These are phyloP conservation scores for Sipha flava DNA, from an alignment of 1,140 invertebrate species.

Conservation along the genomic window DNA sequence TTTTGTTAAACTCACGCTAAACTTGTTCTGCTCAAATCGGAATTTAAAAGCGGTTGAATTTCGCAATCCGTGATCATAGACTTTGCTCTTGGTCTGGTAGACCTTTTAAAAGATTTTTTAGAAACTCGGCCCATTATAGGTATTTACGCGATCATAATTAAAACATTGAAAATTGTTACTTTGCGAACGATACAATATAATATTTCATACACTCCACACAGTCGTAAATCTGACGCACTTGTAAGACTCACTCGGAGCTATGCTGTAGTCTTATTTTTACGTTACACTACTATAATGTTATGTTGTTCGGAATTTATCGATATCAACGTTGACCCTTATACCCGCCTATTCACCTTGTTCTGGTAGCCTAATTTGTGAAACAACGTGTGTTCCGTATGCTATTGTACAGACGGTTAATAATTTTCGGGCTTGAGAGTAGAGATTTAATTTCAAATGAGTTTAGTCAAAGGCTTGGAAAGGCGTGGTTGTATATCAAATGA, in stretches of 20 bases:
- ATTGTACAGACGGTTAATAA: neutral
- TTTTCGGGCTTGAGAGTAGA: neutral
- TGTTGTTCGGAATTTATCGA: neutral
- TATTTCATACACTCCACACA: neutral
- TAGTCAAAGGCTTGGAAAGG: neutral
- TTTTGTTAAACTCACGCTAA: neutral
- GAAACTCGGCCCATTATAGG: neutral
- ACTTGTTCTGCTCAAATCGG: slow-evolving; percentile 31
- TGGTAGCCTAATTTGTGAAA: slow-evolving; percentile 8
- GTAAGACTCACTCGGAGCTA: neutral
- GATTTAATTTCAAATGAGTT: neutral
- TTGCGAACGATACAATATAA: too few species aligned
- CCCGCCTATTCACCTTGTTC: slow-evolving; percentile 25
- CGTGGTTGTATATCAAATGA: neutral
- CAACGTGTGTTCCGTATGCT: neutral
- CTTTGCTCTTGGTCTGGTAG: slow-evolving; percentile 14
- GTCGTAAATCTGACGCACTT: neutral
- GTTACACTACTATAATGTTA: neutral
- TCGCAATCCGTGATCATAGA: neutral
- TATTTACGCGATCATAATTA: neutral
- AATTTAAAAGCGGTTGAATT: slow-evolving; percentile 27
- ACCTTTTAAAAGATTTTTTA: neutral
- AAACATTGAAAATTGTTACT: too few species aligned
- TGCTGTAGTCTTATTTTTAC: neutral
- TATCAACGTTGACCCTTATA: slow-evolving; percentile 1